Evolutionary conservation across 2,797 vertebrate species (phyloP), one percentile per base, ranked within the genome.

Genomic region (Todus mexicanus): DNA sequence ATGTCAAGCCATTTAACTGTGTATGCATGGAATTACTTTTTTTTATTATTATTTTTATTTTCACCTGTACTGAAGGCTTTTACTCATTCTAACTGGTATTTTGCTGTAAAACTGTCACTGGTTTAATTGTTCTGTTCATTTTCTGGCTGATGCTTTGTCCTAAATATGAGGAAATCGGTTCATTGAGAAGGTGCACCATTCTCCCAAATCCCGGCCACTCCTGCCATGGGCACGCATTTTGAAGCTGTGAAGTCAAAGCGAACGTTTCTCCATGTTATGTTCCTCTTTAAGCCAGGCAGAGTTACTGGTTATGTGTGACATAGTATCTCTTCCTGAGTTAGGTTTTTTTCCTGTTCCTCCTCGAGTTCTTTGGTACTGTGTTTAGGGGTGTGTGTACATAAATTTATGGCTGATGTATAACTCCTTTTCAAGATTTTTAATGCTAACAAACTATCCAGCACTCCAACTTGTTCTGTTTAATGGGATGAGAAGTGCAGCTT

Each of bases 91-190:
- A 90, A 97, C 94, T 94, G 96, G 96, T 97, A 96, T 96, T 97
- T 97, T 97, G 95, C 97, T 98, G 94, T 98, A 97, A 97, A 97
- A 97, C 95, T 97, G 92, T 97, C 87, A 81, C 81, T 96, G 97
- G 85, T 97, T 97, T 97, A 94, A 97, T 94, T 98, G 94, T 97
- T 97, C 95, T 97, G 93, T 97, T 85, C 94, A 71, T 73, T 86
- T 94, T 89, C 94, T 88, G 91, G 87, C 95, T 92, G 91, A 94
- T 94, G 93, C 93, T 96, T 95, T 97, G 78, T 95, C 90, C 65
- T 80, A 81, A 96, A 75, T 92, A 73, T 35, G 81, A 95, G 92
- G 86, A 84, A 95, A 93, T 83, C 68, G 93, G 89, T 92, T 93
- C 87, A 68, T 60, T 92, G 92, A 87, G 91, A 95, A 42, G 69